phyloP scores from a whole-genome alignment of 2,113 vertebrate species.

The Phyllopteryx taeniolatus region DNA sequence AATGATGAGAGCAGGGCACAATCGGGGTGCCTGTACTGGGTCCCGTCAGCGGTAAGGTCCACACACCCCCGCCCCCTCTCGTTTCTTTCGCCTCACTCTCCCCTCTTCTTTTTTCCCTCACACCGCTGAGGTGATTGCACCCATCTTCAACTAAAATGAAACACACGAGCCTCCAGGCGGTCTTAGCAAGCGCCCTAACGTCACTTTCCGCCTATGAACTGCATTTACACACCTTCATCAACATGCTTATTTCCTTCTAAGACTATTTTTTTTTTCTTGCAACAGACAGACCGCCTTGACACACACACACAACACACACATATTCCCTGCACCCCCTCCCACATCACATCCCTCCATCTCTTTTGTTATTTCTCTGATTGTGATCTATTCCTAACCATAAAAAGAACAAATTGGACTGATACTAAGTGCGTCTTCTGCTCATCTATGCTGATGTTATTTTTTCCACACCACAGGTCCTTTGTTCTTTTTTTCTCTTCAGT shows the following conservation, averaged over 20 bases:
- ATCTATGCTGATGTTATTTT: background rate
- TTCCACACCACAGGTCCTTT: slow-evolving; percentile 41
- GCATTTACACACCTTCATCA: slow-evolving; percentile 54
- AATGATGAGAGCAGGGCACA: slow-evolving; percentile 71
- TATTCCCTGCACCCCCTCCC: slow-evolving; percentile 68
- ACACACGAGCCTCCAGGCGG: slow-evolving; percentile 39
- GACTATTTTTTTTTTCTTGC: slow-evolving; percentile 61
- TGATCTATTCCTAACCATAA: slow-evolving; percentile 24
- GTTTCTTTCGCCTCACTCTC: slow-evolving; percentile 41
- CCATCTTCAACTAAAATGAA: slow-evolving; percentile 57
- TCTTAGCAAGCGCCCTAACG: slow-evolving; percentile 12
- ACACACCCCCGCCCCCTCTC: slow-evolving; percentile 67
- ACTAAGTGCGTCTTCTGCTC: slow-evolving; percentile 15
- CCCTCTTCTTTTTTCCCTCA: slow-evolving; percentile 42
- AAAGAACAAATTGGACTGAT: slow-evolving; percentile 15
- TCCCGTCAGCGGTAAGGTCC: slow-evolving; percentile 73
- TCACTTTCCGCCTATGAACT: slow-evolving; percentile 35
- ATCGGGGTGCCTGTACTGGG: slow-evolving; percentile 69
- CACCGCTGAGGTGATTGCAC: slow-evolving; percentile 70
- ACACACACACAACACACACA: slow-evolving; percentile 56
- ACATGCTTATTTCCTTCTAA: slow-evolving; percentile 58
- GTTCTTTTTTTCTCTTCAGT: slow-evolving; percentile 50
- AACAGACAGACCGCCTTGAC: slow-evolving; percentile 74
- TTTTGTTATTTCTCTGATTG: slow-evolving; percentile 54
- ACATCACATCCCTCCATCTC: slow-evolving; percentile 65